Base-by-base conservation (phyloP, 2,113 vertebrate genomes). In the Ibidorhyncha struthersii region DNA sequence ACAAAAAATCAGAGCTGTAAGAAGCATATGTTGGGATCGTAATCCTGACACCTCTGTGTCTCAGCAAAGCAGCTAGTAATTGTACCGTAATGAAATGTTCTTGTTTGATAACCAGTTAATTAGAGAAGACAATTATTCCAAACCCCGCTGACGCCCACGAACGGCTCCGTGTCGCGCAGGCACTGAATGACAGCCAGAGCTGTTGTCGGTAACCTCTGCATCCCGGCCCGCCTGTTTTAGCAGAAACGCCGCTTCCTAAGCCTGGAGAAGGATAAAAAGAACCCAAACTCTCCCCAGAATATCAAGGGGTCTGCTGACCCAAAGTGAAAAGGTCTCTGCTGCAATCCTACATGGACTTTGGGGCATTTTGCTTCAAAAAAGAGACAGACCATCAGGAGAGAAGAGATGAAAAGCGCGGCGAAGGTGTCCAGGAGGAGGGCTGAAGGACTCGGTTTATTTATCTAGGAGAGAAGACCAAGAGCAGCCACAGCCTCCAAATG, bases 81-180 rank as follows among this genome's bases (percentile, higher is more conserved):
- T 99, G 98, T 98, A 97, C 97, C 88, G 93, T 99, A 99, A 99
- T 99, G 98, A 99, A 99, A 99, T 98, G 98, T 98, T 98, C 99
- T 98, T 99, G 98, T 99, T 99, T 99, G 98, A 99, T 99, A 99
- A 99, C 98, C 98, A 98, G 98, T 99, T 99, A 99, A 99, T 99
- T 99, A 99, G 98, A 97, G 98, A 97, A 99, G 98, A 99, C 99
- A 99, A 99, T 98, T 98, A 99, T 96, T 93, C 71, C 95, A 95
- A 94, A 97, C 98, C 98, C 98, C 4, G 89, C 98, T 97, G 98
- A 98, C 98, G 98, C 97, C 97, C 96, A 97, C 97, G 69, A 98
- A 94, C 77, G 0, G 94, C 94, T 95, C 94, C 1, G 21, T 59
- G 95, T 87, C 19, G 36, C 1, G 4, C 82, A 59, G 79, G 81